Percentiles rank a stretch among this genome's conserved stretches.
Evolutionary conservation across 2,797 vertebrate genomes (phyloP).

Genomic region (Chelon auratus): DNA sequence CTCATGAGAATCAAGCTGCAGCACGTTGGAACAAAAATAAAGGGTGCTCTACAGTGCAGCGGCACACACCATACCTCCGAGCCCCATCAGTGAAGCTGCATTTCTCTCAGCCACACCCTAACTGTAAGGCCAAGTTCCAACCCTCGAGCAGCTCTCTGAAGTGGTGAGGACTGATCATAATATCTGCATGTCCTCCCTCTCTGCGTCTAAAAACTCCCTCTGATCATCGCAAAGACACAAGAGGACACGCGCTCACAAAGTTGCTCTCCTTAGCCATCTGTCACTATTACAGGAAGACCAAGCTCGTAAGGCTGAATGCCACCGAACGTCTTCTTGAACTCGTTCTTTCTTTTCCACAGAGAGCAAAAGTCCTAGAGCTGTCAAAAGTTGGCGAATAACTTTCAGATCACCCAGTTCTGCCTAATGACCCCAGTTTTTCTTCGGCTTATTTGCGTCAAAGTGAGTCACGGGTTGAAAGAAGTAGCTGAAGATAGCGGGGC

Average conservation of each 20-base stretch:
- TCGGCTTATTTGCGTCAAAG: neutral
- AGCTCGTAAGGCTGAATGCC: conserved; percentile 14
- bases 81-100: neutral
- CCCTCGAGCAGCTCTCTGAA: conserved; percentile 6
- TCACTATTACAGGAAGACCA: conserved; percentile 32
- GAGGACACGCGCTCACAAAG: conserved; percentile 15
- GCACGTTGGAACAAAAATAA: conserved; percentile 2
- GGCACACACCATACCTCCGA: neutral
- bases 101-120: conserved; percentile 6
- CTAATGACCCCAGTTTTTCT: conserved; percentile 19
- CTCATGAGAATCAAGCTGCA: conserved; percentile 5
- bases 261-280: conserved; percentile 18
- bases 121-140: neutral
- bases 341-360: conserved; percentile 14
- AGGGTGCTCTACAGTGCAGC: neutral
- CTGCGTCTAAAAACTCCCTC: conserved; percentile 9
- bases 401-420: conserved; percentile 23
- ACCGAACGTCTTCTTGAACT: conserved; percentile 14
- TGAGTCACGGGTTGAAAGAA: neutral
- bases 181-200: neutral
- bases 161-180: conserved; percentile 5
- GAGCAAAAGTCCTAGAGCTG: conserved; percentile 28
- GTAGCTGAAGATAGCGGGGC: neutral
- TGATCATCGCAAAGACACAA: conserved; percentile 20
- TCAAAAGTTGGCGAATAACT: conserved; percentile 30